A percentile compares a stretch with the other conserved stretches of the same genome.
phyloP scores from a whole-genome alignment of 2,888 invertebrate species.

The Xestoiulus laeticollis region DNA sequence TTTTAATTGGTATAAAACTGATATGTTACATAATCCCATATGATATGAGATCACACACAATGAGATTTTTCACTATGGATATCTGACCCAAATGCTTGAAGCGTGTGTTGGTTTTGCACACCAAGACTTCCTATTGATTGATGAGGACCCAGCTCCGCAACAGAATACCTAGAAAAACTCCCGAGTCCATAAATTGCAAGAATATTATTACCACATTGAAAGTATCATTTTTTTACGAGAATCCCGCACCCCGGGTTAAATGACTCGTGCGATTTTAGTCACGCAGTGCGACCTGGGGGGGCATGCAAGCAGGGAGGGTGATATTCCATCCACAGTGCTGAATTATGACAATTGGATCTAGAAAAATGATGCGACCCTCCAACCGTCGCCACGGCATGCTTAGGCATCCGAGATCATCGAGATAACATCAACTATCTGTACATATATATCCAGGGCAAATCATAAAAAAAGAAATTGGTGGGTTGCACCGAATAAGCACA shows the following conservation, averaged over 20 bases:
- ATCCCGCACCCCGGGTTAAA: constrained; percentile 1
- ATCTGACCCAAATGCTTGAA: too few relatives aligned
- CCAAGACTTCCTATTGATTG: neutral
- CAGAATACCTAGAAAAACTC: neutral
- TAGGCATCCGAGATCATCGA: neutral
- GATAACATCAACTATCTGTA: constrained; percentile 2
- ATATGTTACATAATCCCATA: too few relatives aligned
- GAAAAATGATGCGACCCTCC: neutral
- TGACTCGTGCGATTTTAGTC: neutral
- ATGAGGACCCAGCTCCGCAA: neutral
- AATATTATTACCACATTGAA: neutral
- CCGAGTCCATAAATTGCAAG: neutral
- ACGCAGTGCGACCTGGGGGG: neutral
- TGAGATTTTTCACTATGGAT: too few relatives aligned
- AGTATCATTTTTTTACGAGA: neutral
- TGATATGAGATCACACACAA: too few relatives aligned
- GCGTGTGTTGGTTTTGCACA: neutral
- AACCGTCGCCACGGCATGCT: constrained; percentile 2
- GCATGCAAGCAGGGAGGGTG: neutral
- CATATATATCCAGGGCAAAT: neutral
- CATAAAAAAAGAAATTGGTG: constrained; percentile 19
- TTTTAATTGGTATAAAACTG: too few relatives aligned
- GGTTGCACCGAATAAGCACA: neutral
- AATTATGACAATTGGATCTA: constrained; percentile 28
- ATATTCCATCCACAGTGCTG: constrained; percentile 11